Evolutionary conservation across 2,797 vertebrate species (phyloP).

Genomic region (Parotocinclus haroldoi): DNA sequence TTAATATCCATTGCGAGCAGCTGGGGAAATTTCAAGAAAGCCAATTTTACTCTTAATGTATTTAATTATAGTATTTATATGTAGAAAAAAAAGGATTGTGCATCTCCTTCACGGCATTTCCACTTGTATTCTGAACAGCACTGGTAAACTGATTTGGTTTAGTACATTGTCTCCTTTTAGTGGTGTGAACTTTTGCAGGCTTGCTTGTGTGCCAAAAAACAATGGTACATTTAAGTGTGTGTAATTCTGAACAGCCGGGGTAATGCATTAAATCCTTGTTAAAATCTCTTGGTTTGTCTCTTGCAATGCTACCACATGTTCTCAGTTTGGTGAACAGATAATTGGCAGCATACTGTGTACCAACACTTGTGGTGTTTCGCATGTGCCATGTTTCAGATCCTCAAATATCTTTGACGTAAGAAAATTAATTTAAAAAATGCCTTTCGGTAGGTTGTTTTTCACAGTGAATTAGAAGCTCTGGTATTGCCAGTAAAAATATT

Average conservation of each 20-base stretch:
- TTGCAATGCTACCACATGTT: constrained; percentile 52
- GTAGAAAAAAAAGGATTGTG: no score
- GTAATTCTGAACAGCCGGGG: constrained; percentile 23
- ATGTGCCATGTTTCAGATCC: constrained; percentile 51
- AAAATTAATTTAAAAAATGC: constrained; percentile 38
- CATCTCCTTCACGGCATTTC: no score
- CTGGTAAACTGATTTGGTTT: neutral
- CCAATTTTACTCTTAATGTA: constrained; percentile 17
- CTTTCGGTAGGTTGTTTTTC: constrained; percentile 35
- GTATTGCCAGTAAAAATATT: constrained; percentile 6
- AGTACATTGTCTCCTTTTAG: neutral
- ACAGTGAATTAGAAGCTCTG: constrained; percentile 18
- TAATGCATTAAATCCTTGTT: constrained; percentile 47
- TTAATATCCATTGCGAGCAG: neutral
- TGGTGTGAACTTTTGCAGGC: constrained; percentile 8
- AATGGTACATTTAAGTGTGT: constrained; percentile 33
- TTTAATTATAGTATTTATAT: neutral
- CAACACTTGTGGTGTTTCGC: constrained; percentile 52
- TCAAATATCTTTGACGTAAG: constrained; percentile 48
- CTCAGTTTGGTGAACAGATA: constrained; percentile 55
- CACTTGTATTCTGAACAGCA: neutral
- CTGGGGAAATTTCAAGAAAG: neutral
- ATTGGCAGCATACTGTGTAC: constrained; percentile 54
- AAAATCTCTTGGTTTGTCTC: constrained; percentile 46
- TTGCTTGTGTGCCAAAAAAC: constrained; percentile 17